Base-by-base conservation (phyloP, 1,140 invertebrate genomes). In the Epicauta chinensis region DNA sequence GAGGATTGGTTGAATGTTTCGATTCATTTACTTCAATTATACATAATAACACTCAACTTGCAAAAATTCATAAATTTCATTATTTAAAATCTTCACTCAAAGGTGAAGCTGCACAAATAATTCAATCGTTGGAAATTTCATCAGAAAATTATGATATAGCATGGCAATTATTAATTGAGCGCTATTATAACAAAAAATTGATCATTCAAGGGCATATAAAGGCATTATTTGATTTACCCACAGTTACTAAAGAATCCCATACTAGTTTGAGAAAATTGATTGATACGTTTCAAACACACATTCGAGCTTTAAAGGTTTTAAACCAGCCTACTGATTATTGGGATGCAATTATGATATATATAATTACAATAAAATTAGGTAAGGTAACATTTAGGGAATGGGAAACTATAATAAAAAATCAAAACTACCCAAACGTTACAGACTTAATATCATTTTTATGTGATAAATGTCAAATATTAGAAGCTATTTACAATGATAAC, bases 111-210 rank as follows among this genome's bases (percentile, higher is more conserved):
- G 7, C 16, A 0, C 36, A 54, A 29, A 7, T 63, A 1, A 59
- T 67, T 10, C 34, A 57, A 0, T 57, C 62, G 2, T 30, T 69
- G n/a, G 56, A 59, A 23, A 54, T 61, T 11, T 50, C 60, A 0
- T 45, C 54, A 1, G 39, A 32, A 6, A 69, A 70, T 58, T 71
- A 66, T 54, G 10, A 37, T 0, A 47, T 63, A 11, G 64, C 64
- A 11, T 68, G 61, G 65, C 43, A 60, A 1, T 30, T 64, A 6
- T 42, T 71, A 9, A 30, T 52, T 14, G 53, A 63, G n/a, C 42
- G 63, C 4, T 69, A 61, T 41, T 50, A 66, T 30, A 64, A 68
- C 15, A 55, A 57, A 16, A 29, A 57, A 9, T 48, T 67, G 10
- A 55, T 68, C 0, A 39, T 63, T 9, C 52, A 64, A n/a, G 60